Conservation (phyloP, 2,113 vertebrate genomes). For the Conger conger region DNA sequence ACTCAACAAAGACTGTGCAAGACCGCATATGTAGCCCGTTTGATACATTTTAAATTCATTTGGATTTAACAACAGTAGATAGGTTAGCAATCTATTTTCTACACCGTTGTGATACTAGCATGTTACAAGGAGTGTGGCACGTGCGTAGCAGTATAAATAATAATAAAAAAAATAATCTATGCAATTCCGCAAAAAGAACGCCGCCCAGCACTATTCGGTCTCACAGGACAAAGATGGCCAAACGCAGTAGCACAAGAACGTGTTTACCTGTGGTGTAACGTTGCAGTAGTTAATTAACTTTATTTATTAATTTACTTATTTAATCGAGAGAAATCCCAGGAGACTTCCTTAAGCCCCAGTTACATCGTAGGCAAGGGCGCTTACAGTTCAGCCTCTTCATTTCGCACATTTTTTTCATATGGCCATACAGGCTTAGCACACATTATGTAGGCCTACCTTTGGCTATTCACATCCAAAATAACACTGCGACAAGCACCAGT, state of each 20-base stretch:
- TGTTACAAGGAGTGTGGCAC: conserved; percentile 38
- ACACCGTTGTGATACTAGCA: conserved; percentile 42
- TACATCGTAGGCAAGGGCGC: background rate
- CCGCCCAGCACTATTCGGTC: conserved; percentile 7
- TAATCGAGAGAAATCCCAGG: conserved; percentile 46
- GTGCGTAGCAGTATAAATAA: conserved; percentile 31
- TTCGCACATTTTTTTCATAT: conserved; percentile 1
- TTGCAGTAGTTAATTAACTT: conserved; percentile 30
- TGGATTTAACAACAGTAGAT: conserved; percentile 17
- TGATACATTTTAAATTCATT: background rate
- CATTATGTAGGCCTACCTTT: background rate
- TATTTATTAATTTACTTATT: conserved; percentile 46
- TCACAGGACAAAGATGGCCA: conserved; percentile 27
- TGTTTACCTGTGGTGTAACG: conserved; percentile 31
- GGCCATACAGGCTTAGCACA: background rate
- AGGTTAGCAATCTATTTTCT: conserved; percentile 49
- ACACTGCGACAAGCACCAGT: background rate
- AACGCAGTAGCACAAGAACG: background rate
- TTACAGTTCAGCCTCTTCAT: background rate
- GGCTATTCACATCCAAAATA: background rate
- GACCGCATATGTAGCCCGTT: background rate
- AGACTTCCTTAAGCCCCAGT: background rate
- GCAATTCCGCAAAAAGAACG: background rate
- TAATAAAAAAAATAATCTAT: conserved; percentile 38
- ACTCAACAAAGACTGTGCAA: conserved; percentile 28